A percentile compares a stretch with the other conserved stretches of the same genome.
Conservation (phyloP, 2,113 vertebrate genomes). For the Aegypius monachus region DNA sequence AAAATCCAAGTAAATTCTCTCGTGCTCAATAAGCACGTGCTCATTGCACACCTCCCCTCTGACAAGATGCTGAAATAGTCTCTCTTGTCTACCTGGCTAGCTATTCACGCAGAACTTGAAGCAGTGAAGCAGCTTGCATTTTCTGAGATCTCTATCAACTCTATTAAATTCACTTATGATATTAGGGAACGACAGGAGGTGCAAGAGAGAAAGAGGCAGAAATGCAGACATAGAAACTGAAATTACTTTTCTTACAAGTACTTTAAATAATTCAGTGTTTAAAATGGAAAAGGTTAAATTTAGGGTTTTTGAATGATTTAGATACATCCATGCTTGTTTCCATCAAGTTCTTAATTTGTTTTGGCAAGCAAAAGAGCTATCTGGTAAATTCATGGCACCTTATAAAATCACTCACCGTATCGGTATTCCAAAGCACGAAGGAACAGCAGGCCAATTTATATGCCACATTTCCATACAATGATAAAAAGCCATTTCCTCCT, state of each 20-base stretch:
- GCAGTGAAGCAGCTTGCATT: not conserved
- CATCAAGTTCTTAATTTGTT: not conserved
- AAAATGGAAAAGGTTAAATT: not conserved
- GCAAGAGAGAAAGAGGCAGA: not conserved
- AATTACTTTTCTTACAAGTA: not conserved
- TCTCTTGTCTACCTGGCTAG: not conserved
- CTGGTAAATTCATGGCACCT: not conserved
- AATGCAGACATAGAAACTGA: not conserved
- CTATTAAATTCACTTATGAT: not conserved
- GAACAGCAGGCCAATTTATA: not conserved
- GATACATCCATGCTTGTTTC: not conserved
- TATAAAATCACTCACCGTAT: not conserved
- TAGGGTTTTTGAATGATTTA: not conserved
- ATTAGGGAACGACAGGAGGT: not conserved
- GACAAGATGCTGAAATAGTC: not conserved
- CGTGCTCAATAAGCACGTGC: not conserved
- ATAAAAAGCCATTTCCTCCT: not conserved
- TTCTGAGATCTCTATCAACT: not conserved
- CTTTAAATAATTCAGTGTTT: not conserved
- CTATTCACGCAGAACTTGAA: not conserved
- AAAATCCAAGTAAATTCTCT: not conserved
- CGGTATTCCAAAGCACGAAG: not conserved
- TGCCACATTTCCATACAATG: not conserved
- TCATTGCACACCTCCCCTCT: not conserved
- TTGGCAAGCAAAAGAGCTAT: not conserved